These are phyloP conservation scores for Neolamprologus fasciatus DNA, from an alignment of 2,113 vertebrate genomes.

Conservation along the genomic window DNA sequence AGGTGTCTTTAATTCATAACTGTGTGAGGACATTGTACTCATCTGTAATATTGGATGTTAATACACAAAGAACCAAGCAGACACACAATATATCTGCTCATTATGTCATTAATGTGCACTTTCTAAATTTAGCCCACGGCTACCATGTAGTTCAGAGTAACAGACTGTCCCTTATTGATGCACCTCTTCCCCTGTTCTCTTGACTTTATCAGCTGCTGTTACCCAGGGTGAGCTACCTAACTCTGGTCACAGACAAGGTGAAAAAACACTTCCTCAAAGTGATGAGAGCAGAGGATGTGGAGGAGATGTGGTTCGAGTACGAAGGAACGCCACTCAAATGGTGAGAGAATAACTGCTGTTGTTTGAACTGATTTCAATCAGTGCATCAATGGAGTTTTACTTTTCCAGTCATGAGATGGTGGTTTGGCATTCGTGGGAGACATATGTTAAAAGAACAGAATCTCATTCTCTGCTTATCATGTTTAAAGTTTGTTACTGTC, in stretches of 20 bases:
- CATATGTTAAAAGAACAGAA: not conserved
- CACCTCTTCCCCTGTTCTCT: not conserved
- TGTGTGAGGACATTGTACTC: not conserved
- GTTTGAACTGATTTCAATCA: not conserved
- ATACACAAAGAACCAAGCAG: not conserved
- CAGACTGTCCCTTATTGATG: not conserved
- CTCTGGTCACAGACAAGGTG: constrained; percentile 96
- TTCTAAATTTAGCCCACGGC: not conserved
- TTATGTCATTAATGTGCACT: not conserved
- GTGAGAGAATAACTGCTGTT: constrained; percentile 55
- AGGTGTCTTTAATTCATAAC: not conserved
- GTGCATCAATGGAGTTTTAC: not conserved
- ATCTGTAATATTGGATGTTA: not conserved
- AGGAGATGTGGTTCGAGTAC: constrained; percentile 98
- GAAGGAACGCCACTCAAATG: constrained; percentile 96
- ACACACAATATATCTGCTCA: not conserved
- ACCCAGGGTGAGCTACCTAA: constrained; percentile 95
- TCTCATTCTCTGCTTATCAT: not conserved
- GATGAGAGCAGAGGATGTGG: constrained; percentile 87
- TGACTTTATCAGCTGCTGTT: constrained; percentile 79
- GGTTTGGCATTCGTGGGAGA: not conserved
- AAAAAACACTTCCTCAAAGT: constrained; percentile 98
- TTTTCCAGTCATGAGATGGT: not conserved
- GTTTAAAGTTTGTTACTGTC: not conserved
- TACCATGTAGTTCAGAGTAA: not conserved